A percentile compares a stretch with the other conserved stretches of the same genome.
Conservation (phyloP, 2,797 vertebrate genomes). For the Psittacula echo region DNA sequence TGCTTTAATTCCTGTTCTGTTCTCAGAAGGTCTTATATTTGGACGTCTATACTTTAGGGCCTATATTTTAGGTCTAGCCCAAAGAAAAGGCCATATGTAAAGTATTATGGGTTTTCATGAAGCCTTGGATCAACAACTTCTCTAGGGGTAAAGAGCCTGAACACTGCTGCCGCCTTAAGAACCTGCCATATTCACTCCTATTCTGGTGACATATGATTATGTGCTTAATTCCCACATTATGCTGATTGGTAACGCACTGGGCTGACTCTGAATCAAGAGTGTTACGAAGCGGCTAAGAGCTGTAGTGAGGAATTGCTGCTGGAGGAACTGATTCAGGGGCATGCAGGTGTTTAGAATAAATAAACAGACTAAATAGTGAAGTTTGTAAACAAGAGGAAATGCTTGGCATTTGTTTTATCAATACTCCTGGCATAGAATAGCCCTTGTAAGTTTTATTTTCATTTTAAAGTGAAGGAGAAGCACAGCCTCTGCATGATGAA, state of each 20-base stretch:
- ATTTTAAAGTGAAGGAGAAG: not conserved
- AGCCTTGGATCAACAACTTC: not conserved
- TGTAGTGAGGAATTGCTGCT: not conserved
- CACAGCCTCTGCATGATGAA: not conserved
- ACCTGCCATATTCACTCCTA: accelerated
- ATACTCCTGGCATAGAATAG: not conserved
- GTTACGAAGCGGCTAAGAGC: not conserved
- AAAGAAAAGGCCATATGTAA: not conserved
- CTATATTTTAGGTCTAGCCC: not conserved
- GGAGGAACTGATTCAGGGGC: not conserved
- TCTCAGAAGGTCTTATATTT: not conserved
- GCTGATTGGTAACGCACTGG: not conserved
- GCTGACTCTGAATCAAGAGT: not conserved
- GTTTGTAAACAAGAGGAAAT: not conserved
- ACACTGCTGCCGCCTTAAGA: not conserved
- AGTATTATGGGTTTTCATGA: not conserved
- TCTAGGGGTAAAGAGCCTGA: not conserved
- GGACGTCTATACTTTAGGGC: not conserved
- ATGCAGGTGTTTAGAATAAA: not conserved
- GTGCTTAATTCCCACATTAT: not conserved
- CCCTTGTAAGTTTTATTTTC: not conserved
- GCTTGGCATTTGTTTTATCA: not conserved
- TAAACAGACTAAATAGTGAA: not conserved
- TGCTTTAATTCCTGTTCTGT: not conserved
- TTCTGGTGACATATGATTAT: not conserved